Conservation (phyloP, 2,113 vertebrate species). For the Perca fluviatilis region DNA sequence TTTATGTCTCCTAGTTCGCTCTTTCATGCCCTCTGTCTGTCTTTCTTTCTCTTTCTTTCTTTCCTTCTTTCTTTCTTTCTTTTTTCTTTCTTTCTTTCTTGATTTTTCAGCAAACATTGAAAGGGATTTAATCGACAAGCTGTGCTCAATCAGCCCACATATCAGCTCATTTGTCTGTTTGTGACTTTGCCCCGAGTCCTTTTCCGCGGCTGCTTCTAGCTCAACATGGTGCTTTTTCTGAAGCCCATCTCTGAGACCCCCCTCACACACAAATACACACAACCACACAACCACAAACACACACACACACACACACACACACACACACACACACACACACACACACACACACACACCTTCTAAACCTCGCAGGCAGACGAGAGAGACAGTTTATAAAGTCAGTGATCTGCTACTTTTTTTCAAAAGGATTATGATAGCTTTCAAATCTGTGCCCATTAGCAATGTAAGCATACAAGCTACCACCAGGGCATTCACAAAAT, state of each 20-base stretch:
- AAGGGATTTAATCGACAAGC: constrained; percentile 70
- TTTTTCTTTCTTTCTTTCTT: constrained; percentile 26
- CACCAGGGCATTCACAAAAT: constrained; percentile 63
- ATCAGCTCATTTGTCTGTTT: constrained; percentile 75
- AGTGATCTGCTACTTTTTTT: constrained; percentile 61
- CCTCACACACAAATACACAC: constrained; percentile 4
- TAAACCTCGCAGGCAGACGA: constrained; percentile 62
- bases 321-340: background rate
- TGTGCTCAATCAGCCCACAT: constrained; percentile 71
- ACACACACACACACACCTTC: constrained; percentile 29
- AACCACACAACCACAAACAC: no score
- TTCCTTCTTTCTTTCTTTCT: constrained; percentile 5
- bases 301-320: background rate
- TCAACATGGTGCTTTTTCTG: constrained; percentile 46
- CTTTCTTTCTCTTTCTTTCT: constrained; percentile 10
- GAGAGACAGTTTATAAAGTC: constrained; percentile 64
- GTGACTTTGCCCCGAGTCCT: constrained; percentile 69
- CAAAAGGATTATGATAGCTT: constrained; percentile 68
- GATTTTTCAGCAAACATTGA: constrained; percentile 51
- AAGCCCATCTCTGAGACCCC: constrained; percentile 15
- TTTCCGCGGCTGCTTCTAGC: constrained; percentile 33
- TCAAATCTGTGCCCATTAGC: constrained; percentile 72
- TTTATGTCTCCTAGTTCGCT: constrained; percentile 43
- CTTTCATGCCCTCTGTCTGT: constrained; percentile 25
- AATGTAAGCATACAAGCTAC: constrained; percentile 50